Base-by-base conservation (phyloP, 2,888 invertebrate species). In the Patella depressa region DNA sequence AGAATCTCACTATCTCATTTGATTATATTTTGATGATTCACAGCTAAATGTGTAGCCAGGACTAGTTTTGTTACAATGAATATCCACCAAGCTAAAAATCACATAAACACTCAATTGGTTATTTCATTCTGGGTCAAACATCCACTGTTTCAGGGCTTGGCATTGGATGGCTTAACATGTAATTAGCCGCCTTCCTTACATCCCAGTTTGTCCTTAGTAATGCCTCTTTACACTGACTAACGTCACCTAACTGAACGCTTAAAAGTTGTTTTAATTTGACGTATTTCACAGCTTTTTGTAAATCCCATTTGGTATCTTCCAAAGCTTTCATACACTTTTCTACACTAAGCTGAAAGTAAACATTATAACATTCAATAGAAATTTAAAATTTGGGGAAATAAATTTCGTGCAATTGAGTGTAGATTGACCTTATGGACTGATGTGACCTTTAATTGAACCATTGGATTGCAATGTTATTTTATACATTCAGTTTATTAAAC, bases 261-360 rank as follows among this genome's bases (percentile, higher is more conserved):
- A 92, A 87, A 53, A 92, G 84, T 82, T 93, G 93, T 89, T 94
- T 94, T 70, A 96, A 93, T 74, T 95, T 94, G 34, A 95, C 93
- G 81, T 96, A 92, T 90, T 98, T 98, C 83, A 98, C 96, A 17
- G 97, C 97, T 74, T 95, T 94, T 88, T 96, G 95, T 0, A 97
- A 95, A 89, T 97, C 95, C 97, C 98, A 97, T 81, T 95, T 94
- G 76, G 96, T 95, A 80, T 95, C 94, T 88, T 97, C 96, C 70
- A 98, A 91, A 0, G 96, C 96, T 81, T 94, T 93, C 5, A 97
- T 92, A 86, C 97, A 97, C 80, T 95, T 95, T 83, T 95, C 95
- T 0, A 95, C 85, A 59, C 87, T 88, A 73, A 91, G 87, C 89
- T 91, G 86, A 1, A 84, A 78, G 57, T 75, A 73, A 71, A 75